Evolutionary conservation across 2,888 invertebrate genomes (phyloP).

Genomic region (Ormia ochracea): DNA sequence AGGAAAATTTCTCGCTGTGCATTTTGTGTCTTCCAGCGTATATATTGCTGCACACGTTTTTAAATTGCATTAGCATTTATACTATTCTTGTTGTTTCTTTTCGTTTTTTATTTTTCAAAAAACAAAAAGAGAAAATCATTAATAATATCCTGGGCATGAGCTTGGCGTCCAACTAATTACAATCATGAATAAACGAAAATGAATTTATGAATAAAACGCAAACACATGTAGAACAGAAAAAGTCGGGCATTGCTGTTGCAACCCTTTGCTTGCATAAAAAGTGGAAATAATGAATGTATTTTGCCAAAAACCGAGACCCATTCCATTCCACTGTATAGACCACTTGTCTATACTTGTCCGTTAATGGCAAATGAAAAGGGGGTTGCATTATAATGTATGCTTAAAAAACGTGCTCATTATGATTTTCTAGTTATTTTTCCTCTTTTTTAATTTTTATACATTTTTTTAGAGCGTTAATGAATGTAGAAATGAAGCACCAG

Average conservation of each 20-base stretch:
- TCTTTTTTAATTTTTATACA: background rate
- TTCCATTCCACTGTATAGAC: background rate
- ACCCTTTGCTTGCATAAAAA: slow-evolving; percentile 54
- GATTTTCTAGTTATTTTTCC: slow-evolving; percentile 48
- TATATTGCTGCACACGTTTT: slow-evolving; percentile 41
- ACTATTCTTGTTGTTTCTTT: background rate
- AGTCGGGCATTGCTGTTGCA: slow-evolving; percentile 29
- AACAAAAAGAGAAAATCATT: slow-evolving; percentile 1
- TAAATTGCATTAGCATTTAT: slow-evolving; percentile 51
- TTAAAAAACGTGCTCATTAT: slow-evolving; percentile 63
- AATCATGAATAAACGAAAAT: slow-evolving; percentile 54
- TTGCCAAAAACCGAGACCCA: slow-evolving; percentile 27
- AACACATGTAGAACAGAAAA: background rate
- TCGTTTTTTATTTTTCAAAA: background rate
- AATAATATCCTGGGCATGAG: slow-evolving; percentile 45
- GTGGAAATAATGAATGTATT: slow-evolving; percentile 54
- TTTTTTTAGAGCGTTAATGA: slow-evolving; percentile 53
- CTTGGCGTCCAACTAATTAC: slow-evolving; percentile 61
- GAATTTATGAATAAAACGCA: slow-evolving; percentile 20
- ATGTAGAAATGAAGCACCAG: slow-evolving; percentile 56
- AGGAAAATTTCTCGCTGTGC: background rate
- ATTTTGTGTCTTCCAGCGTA: background rate
- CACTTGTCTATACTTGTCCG: slow-evolving; percentile 23
- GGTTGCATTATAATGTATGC: slow-evolving; percentile 50
- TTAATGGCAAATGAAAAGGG: slow-evolving; percentile 10